Evolutionary conservation across 2,113 vertebrate genomes (phyloP).

Genomic region (Phycodurus eques): DNA sequence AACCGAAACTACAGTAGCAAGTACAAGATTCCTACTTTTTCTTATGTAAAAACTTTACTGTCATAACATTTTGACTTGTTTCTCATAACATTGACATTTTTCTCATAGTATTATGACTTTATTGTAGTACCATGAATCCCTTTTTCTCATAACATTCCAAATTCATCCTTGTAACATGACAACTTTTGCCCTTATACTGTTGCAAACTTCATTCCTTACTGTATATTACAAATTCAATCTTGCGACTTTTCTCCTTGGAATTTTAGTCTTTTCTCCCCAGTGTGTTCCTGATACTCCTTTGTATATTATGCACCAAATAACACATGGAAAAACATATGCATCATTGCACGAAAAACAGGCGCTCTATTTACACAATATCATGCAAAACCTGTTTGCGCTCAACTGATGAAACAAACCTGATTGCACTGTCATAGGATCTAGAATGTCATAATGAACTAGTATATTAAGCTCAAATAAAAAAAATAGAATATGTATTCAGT

Average conservation of each 20-base stretch:
- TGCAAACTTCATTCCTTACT: no score
- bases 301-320: neutral
- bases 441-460: neutral
- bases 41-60: no score
- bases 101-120: no score
- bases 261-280: neutral
- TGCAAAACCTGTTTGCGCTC: neutral
- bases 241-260: neutral
- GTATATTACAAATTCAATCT: neutral
- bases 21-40: no score
- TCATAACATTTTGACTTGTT: no score
- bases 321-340: neutral
- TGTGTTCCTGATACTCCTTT: neutral
- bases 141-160: no score
- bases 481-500: constrained; percentile 15
- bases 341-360: neutral
- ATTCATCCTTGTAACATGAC: no score
- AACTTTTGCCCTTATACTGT: no score
- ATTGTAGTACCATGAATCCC: no score
- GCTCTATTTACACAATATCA: neutral
- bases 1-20: no score
- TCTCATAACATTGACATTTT: no score
- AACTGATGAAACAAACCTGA: neutral
- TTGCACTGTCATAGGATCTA: constrained; percentile 1
- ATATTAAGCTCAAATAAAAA: constrained; percentile 1